These are phyloP conservation scores for Halesus radiatus DNA, from an alignment of 1,140 invertebrate species.

Conservation along the genomic window DNA sequence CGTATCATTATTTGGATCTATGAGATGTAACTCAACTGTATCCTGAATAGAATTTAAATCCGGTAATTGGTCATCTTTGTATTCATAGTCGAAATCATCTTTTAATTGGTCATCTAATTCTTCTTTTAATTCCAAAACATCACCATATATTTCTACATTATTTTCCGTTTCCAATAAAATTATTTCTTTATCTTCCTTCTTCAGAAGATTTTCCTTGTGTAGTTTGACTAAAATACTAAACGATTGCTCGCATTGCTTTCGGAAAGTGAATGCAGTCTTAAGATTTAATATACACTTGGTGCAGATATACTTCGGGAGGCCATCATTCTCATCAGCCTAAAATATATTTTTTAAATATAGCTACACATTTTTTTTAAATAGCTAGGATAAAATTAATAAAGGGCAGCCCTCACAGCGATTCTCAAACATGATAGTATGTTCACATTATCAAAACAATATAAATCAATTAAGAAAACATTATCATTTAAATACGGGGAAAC, in stretches of 20 bases:
- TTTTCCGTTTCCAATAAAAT: neutral
- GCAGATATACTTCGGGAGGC: conserved; percentile 52
- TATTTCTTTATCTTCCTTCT: neutral
- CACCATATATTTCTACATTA: neutral
- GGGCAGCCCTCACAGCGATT: too few relatives aligned
- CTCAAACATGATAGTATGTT: neutral
- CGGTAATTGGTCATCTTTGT: neutral
- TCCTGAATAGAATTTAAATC: conserved; percentile 3
- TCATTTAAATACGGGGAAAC: too few relatives aligned
- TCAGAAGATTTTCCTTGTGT: neutral
- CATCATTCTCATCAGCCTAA: conserved; percentile 59
- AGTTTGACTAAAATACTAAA: conserved; percentile 19
- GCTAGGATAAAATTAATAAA: neutral
- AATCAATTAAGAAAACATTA: too few relatives aligned
- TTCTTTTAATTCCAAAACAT: conserved; percentile 30
- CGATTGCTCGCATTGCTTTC: conserved; percentile 51
- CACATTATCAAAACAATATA: too few relatives aligned
- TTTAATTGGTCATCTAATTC: conserved; percentile 39
- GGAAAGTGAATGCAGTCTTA: conserved; percentile 50
- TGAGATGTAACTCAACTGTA: conserved; percentile 11
- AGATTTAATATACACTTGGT: conserved; percentile 50
- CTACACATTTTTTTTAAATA: neutral
- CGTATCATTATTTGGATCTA: neutral
- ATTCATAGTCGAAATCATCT: conserved; percentile 35
- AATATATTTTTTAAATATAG: conserved; percentile 19